These are phyloP conservation scores for Drosophila mayaguana DNA, from an alignment of 2,888 invertebrate species.

Conservation along the genomic window DNA sequence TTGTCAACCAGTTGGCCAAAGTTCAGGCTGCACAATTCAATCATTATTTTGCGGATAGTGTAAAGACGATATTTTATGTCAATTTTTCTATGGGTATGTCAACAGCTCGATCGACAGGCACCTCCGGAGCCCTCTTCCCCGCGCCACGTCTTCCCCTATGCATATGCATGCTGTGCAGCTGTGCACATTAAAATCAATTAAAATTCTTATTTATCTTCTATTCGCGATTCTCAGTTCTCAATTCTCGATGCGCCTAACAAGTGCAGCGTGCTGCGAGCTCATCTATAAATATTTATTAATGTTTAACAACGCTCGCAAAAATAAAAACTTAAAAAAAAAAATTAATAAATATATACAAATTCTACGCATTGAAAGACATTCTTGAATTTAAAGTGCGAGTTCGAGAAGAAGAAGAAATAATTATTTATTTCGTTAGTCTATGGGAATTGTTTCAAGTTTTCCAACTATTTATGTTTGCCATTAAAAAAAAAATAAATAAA, in stretches of 20 bases:
- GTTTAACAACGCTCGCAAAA: conserved; percentile 34
- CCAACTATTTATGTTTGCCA: conserved; percentile 54
- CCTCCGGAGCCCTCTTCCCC: neutral
- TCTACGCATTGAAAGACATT: conserved; percentile 66
- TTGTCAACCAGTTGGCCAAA: conserved; percentile 39
- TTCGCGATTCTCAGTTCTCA: conserved; percentile 45
- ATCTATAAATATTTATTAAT: conserved; percentile 77
- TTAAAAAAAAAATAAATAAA: conserved; percentile 41
- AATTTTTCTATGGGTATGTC: conserved; percentile 64
- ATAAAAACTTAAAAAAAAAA: neutral
- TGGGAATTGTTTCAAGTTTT: conserved; percentile 38
- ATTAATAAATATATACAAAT: conserved; percentile 20
- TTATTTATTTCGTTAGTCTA: conserved; percentile 14
- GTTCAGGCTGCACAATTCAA: conserved; percentile 42
- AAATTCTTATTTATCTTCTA: conserved; percentile 75
- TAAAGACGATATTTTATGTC: conserved; percentile 71
- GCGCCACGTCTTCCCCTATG: conserved; percentile 3
- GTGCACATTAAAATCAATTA: conserved; percentile 79
- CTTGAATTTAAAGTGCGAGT: conserved; percentile 57
- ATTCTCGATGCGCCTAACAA: conserved; percentile 62
- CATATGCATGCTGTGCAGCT: conserved; percentile 66
- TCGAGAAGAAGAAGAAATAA: conserved; percentile 35
- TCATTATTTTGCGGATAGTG: conserved; percentile 56
- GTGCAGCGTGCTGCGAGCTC: conserved; percentile 65
- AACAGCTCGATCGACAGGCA: conserved; percentile 53